Percentiles rank a stretch among this genome's conserved stretches.
Evolutionary conservation across 1,140 invertebrate genomes (phyloP).

Genomic region (Drosophila nasuta): DNA sequence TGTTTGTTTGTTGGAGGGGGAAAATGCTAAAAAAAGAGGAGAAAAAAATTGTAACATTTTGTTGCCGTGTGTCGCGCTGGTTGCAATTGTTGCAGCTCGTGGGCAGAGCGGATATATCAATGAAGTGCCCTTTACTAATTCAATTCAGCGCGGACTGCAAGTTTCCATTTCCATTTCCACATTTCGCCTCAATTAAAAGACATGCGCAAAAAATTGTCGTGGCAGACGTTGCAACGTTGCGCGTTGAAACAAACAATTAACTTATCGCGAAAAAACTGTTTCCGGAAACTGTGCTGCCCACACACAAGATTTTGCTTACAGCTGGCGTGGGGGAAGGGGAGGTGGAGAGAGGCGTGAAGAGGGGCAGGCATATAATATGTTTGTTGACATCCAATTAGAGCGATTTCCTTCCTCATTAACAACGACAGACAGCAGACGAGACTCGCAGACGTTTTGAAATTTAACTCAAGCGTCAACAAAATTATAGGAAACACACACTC

Average conservation of each 20-base stretch:
- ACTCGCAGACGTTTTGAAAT: constrained; percentile 62
- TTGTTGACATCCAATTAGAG: constrained; percentile 83
- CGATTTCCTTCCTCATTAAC: constrained; percentile 83
- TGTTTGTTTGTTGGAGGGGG: not conserved
- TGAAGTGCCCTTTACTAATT: constrained; percentile 68
- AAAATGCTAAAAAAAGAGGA: constrained; percentile 20
- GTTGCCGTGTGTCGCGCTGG: constrained; percentile 23
- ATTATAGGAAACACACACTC: constrained; percentile 64
- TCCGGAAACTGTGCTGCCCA: constrained; percentile 76
- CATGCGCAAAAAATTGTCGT: constrained; percentile 54
- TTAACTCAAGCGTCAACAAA: constrained; percentile 77
- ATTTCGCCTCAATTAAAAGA: constrained; percentile 63
- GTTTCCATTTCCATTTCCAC: constrained; percentile 62
- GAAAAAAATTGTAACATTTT: constrained; percentile 56
- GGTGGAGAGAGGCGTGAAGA: not conserved
- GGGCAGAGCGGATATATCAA: constrained; percentile 76
- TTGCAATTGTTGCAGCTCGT: constrained; percentile 56
- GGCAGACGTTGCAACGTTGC: constrained; percentile 41
- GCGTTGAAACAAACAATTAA: constrained; percentile 71
- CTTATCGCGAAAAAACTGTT: constrained; percentile 76
- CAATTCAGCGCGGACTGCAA: constrained; percentile 56
- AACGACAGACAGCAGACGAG: constrained; percentile 19
- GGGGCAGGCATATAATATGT: constrained; percentile 65
- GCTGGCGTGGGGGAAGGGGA: not conserved
- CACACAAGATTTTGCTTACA: constrained; percentile 45